A percentile compares a stretch with the other conserved stretches of the same genome.
These are phyloP conservation scores for Torymus aiolomorphi DNA, from an alignment of 2,888 invertebrate genomes.

Conservation along the genomic window DNA sequence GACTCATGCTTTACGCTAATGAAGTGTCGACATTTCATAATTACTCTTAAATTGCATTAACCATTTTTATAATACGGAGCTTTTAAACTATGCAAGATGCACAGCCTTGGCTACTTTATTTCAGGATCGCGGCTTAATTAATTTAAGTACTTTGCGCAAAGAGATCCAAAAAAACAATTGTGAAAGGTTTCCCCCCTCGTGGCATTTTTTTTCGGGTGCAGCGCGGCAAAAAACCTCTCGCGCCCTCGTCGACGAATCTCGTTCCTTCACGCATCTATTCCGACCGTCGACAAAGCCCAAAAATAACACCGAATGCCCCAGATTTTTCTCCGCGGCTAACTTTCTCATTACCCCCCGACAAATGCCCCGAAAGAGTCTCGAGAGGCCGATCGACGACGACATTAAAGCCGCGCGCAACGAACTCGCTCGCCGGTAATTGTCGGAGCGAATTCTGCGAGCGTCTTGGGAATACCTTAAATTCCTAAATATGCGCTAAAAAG, in stretches of 20 bases:
- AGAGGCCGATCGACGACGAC: constrained; percentile 14
- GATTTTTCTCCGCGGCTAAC: constrained; percentile 49
- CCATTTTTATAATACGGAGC: too few species aligned
- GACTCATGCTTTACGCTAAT: too few species aligned
- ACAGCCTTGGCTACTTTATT: too few species aligned
- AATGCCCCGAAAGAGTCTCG: constrained; percentile 36
- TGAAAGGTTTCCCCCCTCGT: background rate
- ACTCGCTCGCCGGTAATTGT: background rate
- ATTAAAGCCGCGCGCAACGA: background rate
- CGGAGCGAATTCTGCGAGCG: background rate
- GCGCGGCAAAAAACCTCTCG: constrained; percentile 30
- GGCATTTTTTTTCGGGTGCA: background rate
- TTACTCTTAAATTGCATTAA: too few species aligned
- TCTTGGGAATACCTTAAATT: background rate
- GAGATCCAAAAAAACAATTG: background rate
- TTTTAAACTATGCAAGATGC: too few species aligned
- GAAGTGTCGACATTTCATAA: too few species aligned
- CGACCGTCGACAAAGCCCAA: constrained; percentile 35
- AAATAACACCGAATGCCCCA: constrained; percentile 54
- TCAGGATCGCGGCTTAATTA: too few species aligned
- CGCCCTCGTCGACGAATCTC: constrained; percentile 31
- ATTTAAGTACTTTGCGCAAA: too few species aligned
- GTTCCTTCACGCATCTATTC: constrained; percentile 45
- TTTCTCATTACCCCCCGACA: constrained; percentile 50
- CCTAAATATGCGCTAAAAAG: too few species aligned